phyloP scores from a whole-genome alignment of 1,140 invertebrate species.

The Tribolium castaneum region DNA sequence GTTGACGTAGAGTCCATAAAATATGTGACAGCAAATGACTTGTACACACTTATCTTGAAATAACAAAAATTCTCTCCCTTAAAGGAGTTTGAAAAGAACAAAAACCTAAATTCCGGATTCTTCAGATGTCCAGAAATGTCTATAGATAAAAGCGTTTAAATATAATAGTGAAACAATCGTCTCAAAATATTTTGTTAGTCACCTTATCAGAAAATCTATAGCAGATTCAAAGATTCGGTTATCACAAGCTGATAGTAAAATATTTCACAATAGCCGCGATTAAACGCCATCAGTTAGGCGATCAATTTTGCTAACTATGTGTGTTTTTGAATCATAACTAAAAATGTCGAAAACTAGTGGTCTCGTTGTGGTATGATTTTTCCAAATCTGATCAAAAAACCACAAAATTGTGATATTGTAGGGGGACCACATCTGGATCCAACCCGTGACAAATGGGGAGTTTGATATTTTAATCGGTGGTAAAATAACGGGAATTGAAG shows the following conservation, averaged over 20 bases:
- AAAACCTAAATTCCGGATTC: no score
- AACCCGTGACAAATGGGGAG: conserved; percentile 76
- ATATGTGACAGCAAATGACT: no score
- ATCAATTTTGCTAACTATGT: conserved; percentile 7
- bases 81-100: no score
- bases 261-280: conserved; percentile 12
- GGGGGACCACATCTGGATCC: conserved; percentile 91
- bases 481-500: conserved; percentile 80
- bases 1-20: no score
- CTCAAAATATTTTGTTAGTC: not conserved
- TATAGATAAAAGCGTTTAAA: no score
- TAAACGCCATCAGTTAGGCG: not conserved
- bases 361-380: conserved; percentile 22
- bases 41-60: no score
- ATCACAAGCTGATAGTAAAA: not conserved
- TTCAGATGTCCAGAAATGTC: no score
- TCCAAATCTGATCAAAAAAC: not conserved
- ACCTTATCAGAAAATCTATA: conserved; percentile 27
- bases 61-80: no score
- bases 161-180: no score
- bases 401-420: conserved; percentile 55
- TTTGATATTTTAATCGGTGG: conserved; percentile 88
- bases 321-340: not conserved
- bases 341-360: conserved; percentile 36
- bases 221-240: not conserved